A percentile compares a stretch with the other conserved stretches of the same genome.
Conservation (phyloP, 2,113 vertebrate species). For the Balaenoptera acutorostrata region DNA sequence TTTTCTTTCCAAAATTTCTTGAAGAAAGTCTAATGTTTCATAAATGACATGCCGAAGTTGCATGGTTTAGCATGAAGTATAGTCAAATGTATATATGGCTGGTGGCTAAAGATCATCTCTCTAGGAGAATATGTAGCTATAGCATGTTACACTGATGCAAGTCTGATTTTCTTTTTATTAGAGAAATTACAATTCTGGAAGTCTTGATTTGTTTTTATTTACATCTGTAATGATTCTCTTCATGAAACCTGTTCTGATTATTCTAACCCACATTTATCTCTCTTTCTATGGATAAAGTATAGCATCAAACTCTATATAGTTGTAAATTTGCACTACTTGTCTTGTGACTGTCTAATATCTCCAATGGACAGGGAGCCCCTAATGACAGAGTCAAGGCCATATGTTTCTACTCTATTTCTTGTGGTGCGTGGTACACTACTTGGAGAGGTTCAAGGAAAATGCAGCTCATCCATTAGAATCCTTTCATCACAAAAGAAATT, state of each 20-base stretch:
- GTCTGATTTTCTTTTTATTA: not conserved
- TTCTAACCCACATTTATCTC: not conserved
- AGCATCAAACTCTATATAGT: not conserved
- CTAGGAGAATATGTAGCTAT: not conserved
- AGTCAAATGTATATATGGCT: not conserved
- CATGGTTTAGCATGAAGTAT: not conserved
- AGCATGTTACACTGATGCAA: not conserved
- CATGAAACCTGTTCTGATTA: not conserved
- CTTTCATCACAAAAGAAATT: slow-evolving; percentile 12
- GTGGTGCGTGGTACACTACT: not conserved
- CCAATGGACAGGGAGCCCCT: not conserved
- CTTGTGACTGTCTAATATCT: not conserved
- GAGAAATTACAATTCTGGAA: not conserved
- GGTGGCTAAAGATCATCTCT: not conserved
- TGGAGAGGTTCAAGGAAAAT: slow-evolving; percentile 36
- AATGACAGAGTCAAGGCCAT: not conserved
- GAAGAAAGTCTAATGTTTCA: not conserved
- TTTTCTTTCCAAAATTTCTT: not conserved
- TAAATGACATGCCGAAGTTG: not conserved
- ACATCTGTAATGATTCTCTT: not conserved
- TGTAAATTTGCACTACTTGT: not conserved
- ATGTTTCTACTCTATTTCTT: slow-evolving; percentile 22
- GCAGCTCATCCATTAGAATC: not conserved
- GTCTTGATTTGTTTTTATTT: not conserved
- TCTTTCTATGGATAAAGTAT: not conserved